Base-by-base conservation (phyloP, 2,888 invertebrate genomes). In the Drosophila melanosoma region DNA sequence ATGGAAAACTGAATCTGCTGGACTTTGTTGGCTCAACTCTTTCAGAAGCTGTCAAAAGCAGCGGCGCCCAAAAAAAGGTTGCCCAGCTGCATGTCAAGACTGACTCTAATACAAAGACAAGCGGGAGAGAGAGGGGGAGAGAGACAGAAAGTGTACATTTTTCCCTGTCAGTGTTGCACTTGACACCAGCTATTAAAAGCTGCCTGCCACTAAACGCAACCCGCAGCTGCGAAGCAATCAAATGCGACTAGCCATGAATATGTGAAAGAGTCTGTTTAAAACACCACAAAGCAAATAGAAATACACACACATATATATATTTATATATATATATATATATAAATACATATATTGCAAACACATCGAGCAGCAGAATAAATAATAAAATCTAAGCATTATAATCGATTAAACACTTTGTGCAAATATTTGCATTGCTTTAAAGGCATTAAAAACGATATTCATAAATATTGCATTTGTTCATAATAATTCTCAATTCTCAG, bases 161-260 rank as follows among this genome's bases (percentile, higher is more conserved):
- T 56, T 54, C 52, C 33, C 51, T 52, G 42, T 40, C 45, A 69
- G 63, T 56, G 64, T 81, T 87, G 79, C 79, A 69, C 67, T 56
- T 82, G 85, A 87, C 83, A 87, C n/a, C 32, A 38, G 64, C 73
- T 83, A 87, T 88, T 89, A 83, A 52, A 78, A 83, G 78, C 87
- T 86, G 75, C 86, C 83, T 80, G 89, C 77, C 59, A 48, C 62
- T 62, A 74, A 81, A 86, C 69, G 57, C 56, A 33, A 64, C 56
- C 60, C 71, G 69, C 65, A 57, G 54, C 29, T 45, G 65, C 51
- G 29, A 29, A 65, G 65, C 71, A 59, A 11, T 26, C 35, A 56
- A 33, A 38, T 36, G 23, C 53, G 35, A 23, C 33, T 15, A 15
- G 57, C n/a, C 60, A 61, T 48, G 15, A 52, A 63, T 29, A 42